phyloP scores from a whole-genome alignment of 2,113 vertebrate species.

The Pterophyllum scalare region DNA sequence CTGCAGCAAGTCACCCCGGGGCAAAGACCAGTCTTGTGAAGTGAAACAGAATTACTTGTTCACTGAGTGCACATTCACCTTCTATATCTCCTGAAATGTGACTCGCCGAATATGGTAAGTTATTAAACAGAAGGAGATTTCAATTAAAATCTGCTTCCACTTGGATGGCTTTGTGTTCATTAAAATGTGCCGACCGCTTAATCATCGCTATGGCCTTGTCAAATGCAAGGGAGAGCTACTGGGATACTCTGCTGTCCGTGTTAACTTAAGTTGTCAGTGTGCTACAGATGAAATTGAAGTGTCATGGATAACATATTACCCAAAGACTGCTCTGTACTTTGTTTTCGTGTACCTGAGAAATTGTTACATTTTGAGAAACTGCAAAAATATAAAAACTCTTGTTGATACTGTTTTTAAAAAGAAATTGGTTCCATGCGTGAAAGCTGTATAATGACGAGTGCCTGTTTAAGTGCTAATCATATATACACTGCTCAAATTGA shows the following conservation, averaged over 20 bases:
- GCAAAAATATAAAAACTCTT: slow-evolving; percentile 18
- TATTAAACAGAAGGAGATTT: slow-evolving; percentile 94
- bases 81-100: slow-evolving; percentile 70
- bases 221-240: slow-evolving; percentile 85
- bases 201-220: slow-evolving; percentile 90
- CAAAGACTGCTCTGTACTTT: slow-evolving; percentile 35
- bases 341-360: slow-evolving; percentile 43
- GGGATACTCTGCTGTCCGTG: slow-evolving; percentile 86
- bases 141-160: slow-evolving; percentile 95
- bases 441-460: too few relatives aligned
- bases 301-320: slow-evolving; percentile 31
- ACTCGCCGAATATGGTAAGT: slow-evolving; percentile 83
- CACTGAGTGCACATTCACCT: slow-evolving; percentile 85
- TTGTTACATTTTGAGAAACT: slow-evolving; percentile 15
- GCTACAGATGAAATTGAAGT: slow-evolving; percentile 51
- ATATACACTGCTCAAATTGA: too few relatives aligned
- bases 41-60: slow-evolving; percentile 43
- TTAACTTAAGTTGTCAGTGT: slow-evolving; percentile 85
- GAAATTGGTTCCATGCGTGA: neutral
- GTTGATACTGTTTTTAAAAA: neutral
- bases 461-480: too few relatives aligned
- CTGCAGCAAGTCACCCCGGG: neutral
- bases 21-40: slow-evolving; percentile 11
- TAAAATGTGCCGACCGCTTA: slow-evolving; percentile 91
- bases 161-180: slow-evolving; percentile 91